Conservation (phyloP, 2,113 vertebrate species). For the Zonotrichia leucophrys region DNA sequence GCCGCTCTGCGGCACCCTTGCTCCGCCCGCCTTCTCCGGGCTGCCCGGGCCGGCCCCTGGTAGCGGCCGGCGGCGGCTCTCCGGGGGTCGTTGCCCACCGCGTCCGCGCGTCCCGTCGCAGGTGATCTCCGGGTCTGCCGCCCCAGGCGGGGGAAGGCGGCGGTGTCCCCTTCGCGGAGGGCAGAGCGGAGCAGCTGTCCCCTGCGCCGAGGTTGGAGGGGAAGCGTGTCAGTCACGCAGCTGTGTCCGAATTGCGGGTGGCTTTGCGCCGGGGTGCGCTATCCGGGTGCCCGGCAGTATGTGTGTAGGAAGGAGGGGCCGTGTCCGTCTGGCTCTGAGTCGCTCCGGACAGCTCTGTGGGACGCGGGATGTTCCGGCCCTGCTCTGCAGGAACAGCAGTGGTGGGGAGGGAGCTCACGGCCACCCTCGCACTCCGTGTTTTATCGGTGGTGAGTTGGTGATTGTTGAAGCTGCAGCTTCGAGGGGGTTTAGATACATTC, state of each 20-base stretch:
- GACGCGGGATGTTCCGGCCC: accelerated
- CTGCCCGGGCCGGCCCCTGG: accelerated
- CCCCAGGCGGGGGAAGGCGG: neutral
- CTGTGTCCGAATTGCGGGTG: accelerated
- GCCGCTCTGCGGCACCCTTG: accelerated
- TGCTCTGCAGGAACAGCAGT: accelerated
- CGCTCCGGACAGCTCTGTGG: accelerated
- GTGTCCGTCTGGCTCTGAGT: accelerated
- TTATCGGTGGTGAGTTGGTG: accelerated
- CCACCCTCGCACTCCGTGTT: accelerated
- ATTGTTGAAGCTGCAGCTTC: neutral
- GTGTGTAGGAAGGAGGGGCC: neutral
- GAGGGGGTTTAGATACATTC: accelerated
- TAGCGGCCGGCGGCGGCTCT: neutral
- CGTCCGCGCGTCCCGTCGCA: neutral
- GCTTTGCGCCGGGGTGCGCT: neutral
- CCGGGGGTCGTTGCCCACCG: neutral
- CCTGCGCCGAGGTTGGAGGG: neutral
- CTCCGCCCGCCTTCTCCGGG: accelerated
- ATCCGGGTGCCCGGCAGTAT: neutral
- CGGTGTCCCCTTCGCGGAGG: accelerated
- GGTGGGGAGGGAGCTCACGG: accelerated
- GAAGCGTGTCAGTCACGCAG: too few relatives aligned
- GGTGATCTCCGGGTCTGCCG: neutral
- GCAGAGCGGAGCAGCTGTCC: accelerated